A percentile compares a stretch with the other conserved stretches of the same genome.
Conservation (phyloP, 2,797 vertebrate genomes). For the Sarcoramphus papa region DNA sequence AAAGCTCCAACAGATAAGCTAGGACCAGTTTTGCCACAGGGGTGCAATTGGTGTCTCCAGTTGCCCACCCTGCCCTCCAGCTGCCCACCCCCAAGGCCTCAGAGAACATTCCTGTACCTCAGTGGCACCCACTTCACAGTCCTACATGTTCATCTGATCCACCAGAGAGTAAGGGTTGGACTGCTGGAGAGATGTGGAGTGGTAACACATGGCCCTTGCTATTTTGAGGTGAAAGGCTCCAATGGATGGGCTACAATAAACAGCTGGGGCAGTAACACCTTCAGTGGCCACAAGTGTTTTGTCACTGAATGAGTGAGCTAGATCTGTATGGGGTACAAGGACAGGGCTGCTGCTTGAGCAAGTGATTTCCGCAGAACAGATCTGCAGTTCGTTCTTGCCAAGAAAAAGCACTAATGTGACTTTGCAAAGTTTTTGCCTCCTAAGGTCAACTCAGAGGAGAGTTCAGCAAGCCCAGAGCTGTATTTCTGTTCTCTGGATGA, state of each 20-base stretch:
- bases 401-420: neutral
- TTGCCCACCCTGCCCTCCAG: neutral
- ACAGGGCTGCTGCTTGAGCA: neutral
- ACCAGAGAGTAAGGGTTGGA: neutral
- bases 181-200: neutral
- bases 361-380: neutral
- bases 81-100: neutral
- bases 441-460: neutral
- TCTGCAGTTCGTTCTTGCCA: neutral
- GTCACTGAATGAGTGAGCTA: neutral
- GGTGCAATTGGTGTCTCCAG: neutral
- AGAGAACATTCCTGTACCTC: neutral
- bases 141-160: neutral
- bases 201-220: neutral
- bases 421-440: slow-evolving; percentile 4
- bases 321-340: neutral
- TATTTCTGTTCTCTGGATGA: slow-evolving; percentile 44
- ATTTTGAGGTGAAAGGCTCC: neutral
- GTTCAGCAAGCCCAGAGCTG: neutral
- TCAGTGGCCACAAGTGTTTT: neutral
- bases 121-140: neutral
- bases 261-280: neutral
- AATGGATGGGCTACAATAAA: neutral
- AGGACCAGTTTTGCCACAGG: neutral
- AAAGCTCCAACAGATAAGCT: neutral